Base-by-base conservation (phyloP, 2,888 invertebrate species). In the Temnothorax ravouxi region DNA sequence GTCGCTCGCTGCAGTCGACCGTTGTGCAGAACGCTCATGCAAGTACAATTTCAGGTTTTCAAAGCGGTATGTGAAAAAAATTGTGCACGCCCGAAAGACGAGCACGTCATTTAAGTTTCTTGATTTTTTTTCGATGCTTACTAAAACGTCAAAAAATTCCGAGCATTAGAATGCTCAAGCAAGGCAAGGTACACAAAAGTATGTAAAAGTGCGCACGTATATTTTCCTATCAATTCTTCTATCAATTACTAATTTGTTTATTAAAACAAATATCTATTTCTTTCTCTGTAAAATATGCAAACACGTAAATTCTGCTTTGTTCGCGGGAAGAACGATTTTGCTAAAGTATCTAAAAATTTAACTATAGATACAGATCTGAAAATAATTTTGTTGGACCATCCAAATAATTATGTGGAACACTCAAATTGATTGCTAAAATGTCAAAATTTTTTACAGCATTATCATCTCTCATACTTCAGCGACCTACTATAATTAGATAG, bases 21-120 rank as follows among this genome's bases (percentile, higher is more conserved):
- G 50, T 67, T 50, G 25, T 50, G 25, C 41, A 34, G 21, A 74
- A 59, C 25, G 67, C 62, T 80, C 76, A 67, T 85, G 80, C 83
- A 87, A 81, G 76, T 85, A 76, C 72, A 80, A 87, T 80, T 75
- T 62, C 67, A 25, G 52, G 67, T 47, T 83, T 85, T 56, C 66
- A 69, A 52, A 66, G 80, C 64, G 38, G 52, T 52, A 61, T 47
- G 47, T 69, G 25, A 76, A 62, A 77, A 74, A 80, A 81, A 67
- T 59, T 69, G 76, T 44, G 54, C 50, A 59, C 21, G 41, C 56
- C 74, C 62, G 47, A 50, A 52, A 47, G 66, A 67, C 21, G 50
- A 74, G 13, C 54, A 44, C 8, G 13, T 72, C 72, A 72, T 59
- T 80, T 72, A 59, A 80, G 21, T 59, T 59, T 18, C 34, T 72